These are phyloP conservation scores for Gymnobelideus leadbeateri DNA, from an alignment of 2,113 vertebrate genomes.

Conservation along the genomic window DNA sequence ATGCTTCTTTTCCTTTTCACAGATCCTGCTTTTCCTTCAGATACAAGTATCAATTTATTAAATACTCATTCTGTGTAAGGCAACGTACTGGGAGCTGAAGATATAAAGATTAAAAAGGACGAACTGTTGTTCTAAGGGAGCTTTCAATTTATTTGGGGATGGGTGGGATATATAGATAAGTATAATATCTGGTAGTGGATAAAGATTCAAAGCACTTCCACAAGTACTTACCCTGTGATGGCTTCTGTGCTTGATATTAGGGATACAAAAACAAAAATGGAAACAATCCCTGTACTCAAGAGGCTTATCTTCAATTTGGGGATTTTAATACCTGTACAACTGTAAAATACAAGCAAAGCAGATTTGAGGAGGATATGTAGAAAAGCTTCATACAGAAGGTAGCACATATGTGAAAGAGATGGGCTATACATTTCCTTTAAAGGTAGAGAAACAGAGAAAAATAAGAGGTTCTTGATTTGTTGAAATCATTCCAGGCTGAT, in stretches of 20 bases:
- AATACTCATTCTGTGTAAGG: background rate
- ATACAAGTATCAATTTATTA: background rate
- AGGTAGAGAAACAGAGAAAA: slow-evolving; percentile 18
- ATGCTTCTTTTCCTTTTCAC: background rate
- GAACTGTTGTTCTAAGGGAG: background rate
- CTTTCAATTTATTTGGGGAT: background rate
- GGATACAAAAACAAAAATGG: background rate
- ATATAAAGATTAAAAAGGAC: background rate
- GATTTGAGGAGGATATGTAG: background rate
- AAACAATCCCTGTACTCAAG: background rate
- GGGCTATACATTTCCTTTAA: background rate
- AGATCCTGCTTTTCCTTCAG: background rate
- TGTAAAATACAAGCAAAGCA: background rate
- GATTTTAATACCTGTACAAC: background rate
- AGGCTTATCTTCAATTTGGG: background rate
- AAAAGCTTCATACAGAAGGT: background rate
- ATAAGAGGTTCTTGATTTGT: background rate
- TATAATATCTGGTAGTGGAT: background rate
- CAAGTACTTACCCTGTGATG: background rate
- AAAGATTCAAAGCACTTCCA: background rate
- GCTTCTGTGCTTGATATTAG: background rate
- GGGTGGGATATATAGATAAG: background rate
- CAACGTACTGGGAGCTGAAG: background rate
- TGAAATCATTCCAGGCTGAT: background rate
- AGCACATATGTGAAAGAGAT: background rate